Percentiles rank a stretch among this genome's conserved stretches.
phyloP scores from a whole-genome alignment of 2,888 invertebrate genomes.

The Mesorhabditis sp. region DNA sequence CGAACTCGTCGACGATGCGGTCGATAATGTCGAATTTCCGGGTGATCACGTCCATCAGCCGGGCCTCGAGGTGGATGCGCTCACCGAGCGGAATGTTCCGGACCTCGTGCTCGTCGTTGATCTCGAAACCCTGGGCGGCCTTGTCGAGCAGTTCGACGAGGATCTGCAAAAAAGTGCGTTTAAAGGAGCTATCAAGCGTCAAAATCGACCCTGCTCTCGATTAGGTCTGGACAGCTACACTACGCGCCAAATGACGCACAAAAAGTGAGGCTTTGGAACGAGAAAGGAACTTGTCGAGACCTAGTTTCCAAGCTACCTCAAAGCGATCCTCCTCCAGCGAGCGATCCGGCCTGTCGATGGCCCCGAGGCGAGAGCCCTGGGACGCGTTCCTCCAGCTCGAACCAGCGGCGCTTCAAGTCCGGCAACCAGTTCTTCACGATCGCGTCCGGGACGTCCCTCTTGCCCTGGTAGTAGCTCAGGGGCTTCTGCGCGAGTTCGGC shows the following conservation, averaged over 20 bases:
- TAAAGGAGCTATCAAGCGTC: background rate
- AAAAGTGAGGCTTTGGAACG: background rate
- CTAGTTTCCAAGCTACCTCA: background rate
- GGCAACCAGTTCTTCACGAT: slow-evolving; percentile 32
- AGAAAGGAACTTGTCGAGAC: no score
- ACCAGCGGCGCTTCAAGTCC: slow-evolving; percentile 44
- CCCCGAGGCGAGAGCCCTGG: slow-evolving; percentile 27
- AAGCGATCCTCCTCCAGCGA: slow-evolving; percentile 39
- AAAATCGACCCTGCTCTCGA: slow-evolving; percentile 12
- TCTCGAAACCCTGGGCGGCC: slow-evolving; percentile 48
- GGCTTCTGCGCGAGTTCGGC: slow-evolving; percentile 31
- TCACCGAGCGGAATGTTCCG: slow-evolving; percentile 37
- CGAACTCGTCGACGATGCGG: slow-evolving; percentile 38
- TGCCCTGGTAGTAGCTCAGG: slow-evolving; percentile 27
- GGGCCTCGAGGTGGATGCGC: slow-evolving; percentile 42
- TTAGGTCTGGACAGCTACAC: slow-evolving; percentile 5
- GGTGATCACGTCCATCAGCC: slow-evolving; percentile 37
- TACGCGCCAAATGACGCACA: slow-evolving; percentile 11
- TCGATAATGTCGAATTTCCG: slow-evolving; percentile 45
- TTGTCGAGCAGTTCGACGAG: slow-evolving; percentile 50
- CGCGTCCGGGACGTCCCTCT: slow-evolving; percentile 38
- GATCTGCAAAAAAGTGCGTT: slow-evolving; percentile 34
- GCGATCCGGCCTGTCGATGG: slow-evolving; percentile 29
- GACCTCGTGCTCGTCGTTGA: slow-evolving; percentile 49
- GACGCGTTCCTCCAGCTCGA: slow-evolving; percentile 36